Percentiles rank a stretch among this genome's conserved stretches.
Evolutionary conservation across 2,888 invertebrate genomes (phyloP).

Genomic region (Copidosoma aretas): DNA sequence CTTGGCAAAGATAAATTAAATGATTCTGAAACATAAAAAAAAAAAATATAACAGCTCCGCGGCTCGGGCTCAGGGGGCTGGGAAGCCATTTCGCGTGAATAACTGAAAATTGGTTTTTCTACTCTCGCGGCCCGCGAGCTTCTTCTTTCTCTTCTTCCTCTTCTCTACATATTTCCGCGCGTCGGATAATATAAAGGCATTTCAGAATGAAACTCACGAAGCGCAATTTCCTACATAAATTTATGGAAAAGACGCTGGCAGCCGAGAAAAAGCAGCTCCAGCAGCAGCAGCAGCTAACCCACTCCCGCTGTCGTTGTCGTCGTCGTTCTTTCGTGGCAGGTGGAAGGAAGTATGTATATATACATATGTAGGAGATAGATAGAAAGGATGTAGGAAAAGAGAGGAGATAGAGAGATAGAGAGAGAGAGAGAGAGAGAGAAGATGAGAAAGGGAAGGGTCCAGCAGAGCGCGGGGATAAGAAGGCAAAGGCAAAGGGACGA

Average conservation of each 20-base stretch:
- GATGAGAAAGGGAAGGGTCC: conserved; percentile 17
- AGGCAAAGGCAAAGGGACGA: conserved; percentile 14
- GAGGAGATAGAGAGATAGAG: background rate
- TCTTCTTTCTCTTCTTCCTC: background rate
- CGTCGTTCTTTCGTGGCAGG: conserved; percentile 11
- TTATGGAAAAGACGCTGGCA: conserved; percentile 40
- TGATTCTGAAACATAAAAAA: conserved; percentile 31
- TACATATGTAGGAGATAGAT: conserved; percentile 28
- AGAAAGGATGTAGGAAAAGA: background rate
- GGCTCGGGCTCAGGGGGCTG: no score
- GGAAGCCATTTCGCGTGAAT: conserved; percentile 36
- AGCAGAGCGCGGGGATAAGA: conserved; percentile 2
- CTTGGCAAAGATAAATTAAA: conserved; percentile 4
- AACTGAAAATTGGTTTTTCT: conserved; percentile 43
- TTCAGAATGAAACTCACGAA: conserved; percentile 43
- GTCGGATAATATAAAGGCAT: conserved; percentile 38
- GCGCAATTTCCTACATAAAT: conserved; percentile 43
- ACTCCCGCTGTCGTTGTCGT: conserved; percentile 24
- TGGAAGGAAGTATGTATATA: conserved; percentile 29
- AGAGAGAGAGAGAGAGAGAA: background rate
- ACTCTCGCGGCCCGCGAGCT: background rate
- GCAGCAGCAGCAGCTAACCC: conserved; percentile 25
- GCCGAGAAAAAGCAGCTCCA: conserved; percentile 36
- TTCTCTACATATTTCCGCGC: conserved; percentile 9
- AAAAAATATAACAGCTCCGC: background rate